Base-by-base conservation (phyloP, 1,140 invertebrate species). In the Geopemphigus sp. region DNA sequence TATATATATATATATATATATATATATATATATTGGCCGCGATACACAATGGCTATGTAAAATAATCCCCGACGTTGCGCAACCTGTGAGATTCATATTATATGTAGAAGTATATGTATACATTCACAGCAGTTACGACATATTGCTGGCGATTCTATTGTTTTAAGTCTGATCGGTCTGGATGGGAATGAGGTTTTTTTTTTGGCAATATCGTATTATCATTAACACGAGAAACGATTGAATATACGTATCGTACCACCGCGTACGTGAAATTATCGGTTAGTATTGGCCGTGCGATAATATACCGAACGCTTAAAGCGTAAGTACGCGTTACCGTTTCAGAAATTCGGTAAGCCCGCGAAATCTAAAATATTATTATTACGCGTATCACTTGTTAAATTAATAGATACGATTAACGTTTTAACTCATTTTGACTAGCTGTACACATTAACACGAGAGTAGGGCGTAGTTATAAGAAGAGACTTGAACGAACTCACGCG, bases 371-470 rank as follows among this genome's bases (percentile, higher is more conserved):
- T 14, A 32, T 63, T 63, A 39, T 39, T 8, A 39, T 39, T 39
- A 39, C 24, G 45, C 12, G 24, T 63, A 63, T 68, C n/a, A 32
- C 32, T 10, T 12, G 45, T 70, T 32, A 26, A 50, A 70, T 26
- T 70, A 70, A 70, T 70, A 70, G 54, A 73, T 73, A 73, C 4
- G n/a, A 74, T 74, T 74, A 74, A 74, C 39, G 53, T 57, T 39
- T 57, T 74, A n/a, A 74, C 73, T 76, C 73, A 45, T 39, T 76
- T 76, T 76, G 73, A 76, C 73, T 76, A 76, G 73, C 54, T 76
- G 73, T 76, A 59, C 56, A 76, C 57, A 47, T 50, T n/a, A n/a
- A 63, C 8, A 39, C 32, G 57, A 78, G 74, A 72, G 53, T 54
- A 26, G 10, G 68, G 47, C 50, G 19, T 54, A 72, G 68, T 72